Evolutionary conservation across 37 sponge, comb jelly and placozoan genomes (phyloP).

Genomic region (Chondrosia reniformis): DNA sequence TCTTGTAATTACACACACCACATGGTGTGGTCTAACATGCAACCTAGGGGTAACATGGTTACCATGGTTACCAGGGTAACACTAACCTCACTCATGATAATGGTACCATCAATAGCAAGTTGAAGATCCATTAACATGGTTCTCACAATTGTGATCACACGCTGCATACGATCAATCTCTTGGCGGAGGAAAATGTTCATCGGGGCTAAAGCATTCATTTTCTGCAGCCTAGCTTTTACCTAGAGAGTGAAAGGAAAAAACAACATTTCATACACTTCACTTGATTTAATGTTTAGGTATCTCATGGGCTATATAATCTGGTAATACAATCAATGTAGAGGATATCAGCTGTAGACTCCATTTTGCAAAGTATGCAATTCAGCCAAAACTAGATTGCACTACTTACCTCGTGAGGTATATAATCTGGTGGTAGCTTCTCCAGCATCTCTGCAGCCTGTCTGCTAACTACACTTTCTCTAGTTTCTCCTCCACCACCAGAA

Average conservation of each 20-base stretch:
- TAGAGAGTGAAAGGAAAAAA: background rate
- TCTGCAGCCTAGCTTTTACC: slow-evolving; percentile 83
- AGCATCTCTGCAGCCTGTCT: slow-evolving; percentile 96
- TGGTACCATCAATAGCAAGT: slow-evolving; percentile 99
- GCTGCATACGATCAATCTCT: slow-evolving; percentile 99
- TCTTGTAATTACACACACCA: background rate
- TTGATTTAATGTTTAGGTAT: background rate
- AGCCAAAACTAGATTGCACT: background rate
- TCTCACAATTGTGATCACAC: slow-evolving; percentile 86
- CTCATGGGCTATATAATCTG: no score
- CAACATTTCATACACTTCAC: background rate
- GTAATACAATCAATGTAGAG: no score
- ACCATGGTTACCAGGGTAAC: background rate
- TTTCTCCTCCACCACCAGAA: slow-evolving; percentile 95
- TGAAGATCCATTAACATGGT: slow-evolving; percentile 91
- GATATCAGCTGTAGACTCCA: no score
- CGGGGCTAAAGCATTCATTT: slow-evolving; percentile 95
- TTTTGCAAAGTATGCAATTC: background rate
- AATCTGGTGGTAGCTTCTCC: slow-evolving; percentile 89
- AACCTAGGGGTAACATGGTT: background rate
- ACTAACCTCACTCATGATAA: slow-evolving; percentile 97
- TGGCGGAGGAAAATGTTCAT: slow-evolving; percentile 99
- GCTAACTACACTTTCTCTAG: slow-evolving; percentile 92
- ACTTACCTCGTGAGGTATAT: slow-evolving; percentile 90
- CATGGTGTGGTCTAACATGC: background rate